Evolutionary conservation across 2,797 vertebrate species (phyloP).

Genomic region (Linurgus olivaceus): DNA sequence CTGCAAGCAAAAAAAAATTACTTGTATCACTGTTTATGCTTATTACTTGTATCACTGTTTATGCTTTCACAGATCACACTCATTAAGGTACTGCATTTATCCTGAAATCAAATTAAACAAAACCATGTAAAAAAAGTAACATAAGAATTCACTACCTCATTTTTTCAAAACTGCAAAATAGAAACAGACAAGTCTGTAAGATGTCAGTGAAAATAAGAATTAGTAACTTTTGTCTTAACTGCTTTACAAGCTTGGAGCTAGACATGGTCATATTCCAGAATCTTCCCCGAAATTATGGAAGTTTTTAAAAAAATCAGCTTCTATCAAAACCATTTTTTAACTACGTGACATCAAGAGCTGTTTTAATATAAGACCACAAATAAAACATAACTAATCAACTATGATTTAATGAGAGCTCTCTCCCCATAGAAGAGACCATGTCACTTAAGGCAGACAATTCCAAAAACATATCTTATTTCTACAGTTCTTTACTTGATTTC

Average conservation of each 20-base stretch:
- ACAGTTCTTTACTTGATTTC: neutral
- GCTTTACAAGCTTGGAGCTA: neutral
- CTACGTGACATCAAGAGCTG: neutral
- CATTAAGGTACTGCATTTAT: neutral
- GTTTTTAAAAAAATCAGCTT: neutral
- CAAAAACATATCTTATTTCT: neutral
- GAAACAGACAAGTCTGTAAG: neutral
- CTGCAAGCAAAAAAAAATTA: constrained; percentile 70
- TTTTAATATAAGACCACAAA: neutral
- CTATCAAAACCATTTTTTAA: neutral
- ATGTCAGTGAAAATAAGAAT: neutral
- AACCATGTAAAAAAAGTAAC: neutral
- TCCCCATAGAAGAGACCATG: neutral
- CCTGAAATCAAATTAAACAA: neutral
- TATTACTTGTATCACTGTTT: neutral
- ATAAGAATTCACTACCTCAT: neutral
- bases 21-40: neutral
- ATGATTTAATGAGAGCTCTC: neutral
- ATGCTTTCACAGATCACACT: neutral
- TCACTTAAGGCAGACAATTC: neutral
- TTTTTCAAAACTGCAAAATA: neutral
- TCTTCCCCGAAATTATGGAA: neutral
- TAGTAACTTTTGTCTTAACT: neutral
- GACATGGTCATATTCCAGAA: neutral
- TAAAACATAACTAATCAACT: neutral